phyloP scores from a whole-genome alignment of 2,113 vertebrate species.

The Larimichthys polyactis region DNA sequence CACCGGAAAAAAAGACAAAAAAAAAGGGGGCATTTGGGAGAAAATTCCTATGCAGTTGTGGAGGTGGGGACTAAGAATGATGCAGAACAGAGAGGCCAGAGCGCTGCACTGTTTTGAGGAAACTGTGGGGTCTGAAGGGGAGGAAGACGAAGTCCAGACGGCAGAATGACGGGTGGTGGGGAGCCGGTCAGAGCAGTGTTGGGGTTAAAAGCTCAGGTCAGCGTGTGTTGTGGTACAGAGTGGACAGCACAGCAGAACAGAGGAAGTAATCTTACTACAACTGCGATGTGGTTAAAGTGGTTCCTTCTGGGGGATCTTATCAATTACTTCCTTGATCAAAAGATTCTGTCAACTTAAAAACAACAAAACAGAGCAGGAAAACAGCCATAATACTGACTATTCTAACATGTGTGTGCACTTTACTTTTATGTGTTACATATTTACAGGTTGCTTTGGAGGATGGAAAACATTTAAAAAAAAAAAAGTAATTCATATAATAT shows the following conservation, averaged over 20 bases:
- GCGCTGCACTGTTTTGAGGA: conserved; percentile 24
- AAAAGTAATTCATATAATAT: neutral
- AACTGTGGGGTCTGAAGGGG: conserved; percentile 46
- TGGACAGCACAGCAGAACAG: conserved; percentile 19
- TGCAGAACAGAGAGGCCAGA: conserved; percentile 47
- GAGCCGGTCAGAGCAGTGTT: conserved; percentile 36
- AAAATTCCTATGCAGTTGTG: conserved; percentile 66
- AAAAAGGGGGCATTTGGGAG: conserved; percentile 54
- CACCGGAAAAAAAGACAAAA: conserved; percentile 66
- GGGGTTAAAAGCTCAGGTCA: conserved; percentile 58
- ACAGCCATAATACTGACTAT: neutral
- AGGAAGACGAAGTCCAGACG: conserved; percentile 68
- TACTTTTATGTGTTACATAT: neutral
- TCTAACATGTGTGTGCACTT: conserved; percentile 14
- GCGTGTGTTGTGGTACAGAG: conserved; percentile 24
- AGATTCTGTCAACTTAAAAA: conserved; percentile 15
- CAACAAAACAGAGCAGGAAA: conserved; percentile 20
- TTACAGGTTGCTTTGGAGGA: neutral
- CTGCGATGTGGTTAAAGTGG: conserved; percentile 32
- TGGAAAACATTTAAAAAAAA: neutral
- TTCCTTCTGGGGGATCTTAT: conserved; percentile 51
- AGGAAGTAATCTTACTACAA: conserved; percentile 60
- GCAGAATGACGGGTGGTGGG: conserved; percentile 28
- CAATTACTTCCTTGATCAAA: conserved; percentile 67
- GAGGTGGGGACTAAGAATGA: conserved; percentile 71